Percentiles rank a stretch among this genome's conserved stretches.
phyloP scores from a whole-genome alignment of 2,797 vertebrate species.

The Muscicapa striata region DNA sequence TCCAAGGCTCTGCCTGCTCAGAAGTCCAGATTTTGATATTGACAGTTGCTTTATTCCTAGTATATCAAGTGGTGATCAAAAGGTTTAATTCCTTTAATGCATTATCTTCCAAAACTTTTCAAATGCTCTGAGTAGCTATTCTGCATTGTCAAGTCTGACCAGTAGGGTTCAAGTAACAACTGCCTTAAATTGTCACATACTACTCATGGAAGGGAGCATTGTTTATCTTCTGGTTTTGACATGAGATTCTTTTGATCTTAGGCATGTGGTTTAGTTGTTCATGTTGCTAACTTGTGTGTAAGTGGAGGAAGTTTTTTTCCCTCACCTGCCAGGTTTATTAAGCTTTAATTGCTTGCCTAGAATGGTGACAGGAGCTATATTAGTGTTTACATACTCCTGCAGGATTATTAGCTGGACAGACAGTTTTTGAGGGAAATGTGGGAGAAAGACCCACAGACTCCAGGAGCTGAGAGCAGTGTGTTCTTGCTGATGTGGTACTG shows the following conservation, averaged over 20 bases:
- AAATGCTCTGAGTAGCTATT: background rate
- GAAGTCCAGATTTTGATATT: background rate
- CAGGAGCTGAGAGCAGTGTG: background rate
- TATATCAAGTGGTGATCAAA: background rate
- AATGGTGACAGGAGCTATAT: background rate
- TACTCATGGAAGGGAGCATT: background rate
- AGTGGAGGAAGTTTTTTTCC: background rate
- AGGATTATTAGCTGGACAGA: background rate
- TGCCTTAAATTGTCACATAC: background rate
- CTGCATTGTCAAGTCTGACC: background rate
- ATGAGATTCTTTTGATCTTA: background rate
- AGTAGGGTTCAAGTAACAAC: background rate
- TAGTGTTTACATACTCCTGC: background rate
- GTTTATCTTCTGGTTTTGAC: background rate
- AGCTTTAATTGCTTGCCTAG: background rate
- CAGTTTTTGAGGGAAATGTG: background rate
- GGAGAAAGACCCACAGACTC: background rate
- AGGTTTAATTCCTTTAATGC: background rate
- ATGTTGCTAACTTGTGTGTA: background rate
- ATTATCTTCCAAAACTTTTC: background rate
- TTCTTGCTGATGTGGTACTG: background rate
- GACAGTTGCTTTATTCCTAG: background rate
- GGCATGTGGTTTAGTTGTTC: background rate
- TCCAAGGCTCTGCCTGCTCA: background rate
- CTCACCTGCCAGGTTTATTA: background rate